These are phyloP conservation scores for Halcyon badia DNA, from an alignment of 2,797 vertebrate genomes.

Conservation along the genomic window DNA sequence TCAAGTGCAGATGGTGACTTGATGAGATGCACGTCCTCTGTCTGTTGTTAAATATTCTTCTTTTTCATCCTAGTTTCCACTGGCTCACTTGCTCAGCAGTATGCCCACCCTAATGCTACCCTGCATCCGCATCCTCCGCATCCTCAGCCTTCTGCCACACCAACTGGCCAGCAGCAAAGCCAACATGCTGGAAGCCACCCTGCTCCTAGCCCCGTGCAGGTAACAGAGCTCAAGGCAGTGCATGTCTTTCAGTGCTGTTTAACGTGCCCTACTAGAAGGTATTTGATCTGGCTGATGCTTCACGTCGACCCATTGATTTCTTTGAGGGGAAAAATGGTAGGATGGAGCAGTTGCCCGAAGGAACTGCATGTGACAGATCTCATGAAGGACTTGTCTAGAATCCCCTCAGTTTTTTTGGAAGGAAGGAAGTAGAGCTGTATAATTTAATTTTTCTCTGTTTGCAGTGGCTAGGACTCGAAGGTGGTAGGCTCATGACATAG, in stretches of 20 bases:
- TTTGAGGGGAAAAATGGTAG: background rate
- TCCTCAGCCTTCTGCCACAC: conserved; percentile 96
- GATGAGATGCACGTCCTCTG: background rate
- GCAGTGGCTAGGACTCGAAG: background rate
- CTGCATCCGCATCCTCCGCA: conserved; percentile 94
- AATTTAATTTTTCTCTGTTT: background rate
- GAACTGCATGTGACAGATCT: background rate
- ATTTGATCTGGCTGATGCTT: background rate
- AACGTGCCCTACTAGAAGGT: background rate
- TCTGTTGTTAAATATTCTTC: conserved; percentile 28
- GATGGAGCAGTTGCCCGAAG: background rate
- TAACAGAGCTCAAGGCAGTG: conserved; percentile 21
- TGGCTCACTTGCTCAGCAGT: conserved; percentile 96
- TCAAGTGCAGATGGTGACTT: background rate
- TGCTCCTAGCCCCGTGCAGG: conserved; percentile 94
- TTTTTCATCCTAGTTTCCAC: conserved; percentile 88
- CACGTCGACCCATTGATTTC: fast-evolving
- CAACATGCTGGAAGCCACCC: conserved; percentile 94
- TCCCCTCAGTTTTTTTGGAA: background rate
- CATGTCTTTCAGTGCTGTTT: background rate
- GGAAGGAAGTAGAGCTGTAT: background rate
- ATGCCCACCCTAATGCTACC: conserved; percentile 91
- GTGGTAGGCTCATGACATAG: background rate
- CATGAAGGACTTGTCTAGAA: background rate
- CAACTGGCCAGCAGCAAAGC: conserved; percentile 93